phyloP scores from a whole-genome alignment of 1,140 invertebrate species.

The Diabrotica undecimpunctata region DNA sequence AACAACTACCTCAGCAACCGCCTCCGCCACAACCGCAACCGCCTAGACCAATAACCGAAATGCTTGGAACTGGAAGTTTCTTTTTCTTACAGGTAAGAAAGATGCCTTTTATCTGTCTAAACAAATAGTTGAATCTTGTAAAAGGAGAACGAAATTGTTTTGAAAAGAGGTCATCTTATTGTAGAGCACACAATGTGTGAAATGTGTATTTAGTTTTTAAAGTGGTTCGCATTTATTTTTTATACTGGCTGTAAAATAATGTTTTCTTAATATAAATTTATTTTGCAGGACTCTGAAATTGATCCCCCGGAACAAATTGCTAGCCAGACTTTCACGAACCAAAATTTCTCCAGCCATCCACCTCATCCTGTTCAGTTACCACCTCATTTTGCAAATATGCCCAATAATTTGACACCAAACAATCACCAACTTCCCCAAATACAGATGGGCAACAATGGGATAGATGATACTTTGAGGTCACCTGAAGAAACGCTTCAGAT shows the following conservation, averaged over 20 bases:
- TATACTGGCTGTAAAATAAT: not conserved
- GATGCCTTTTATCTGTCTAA: not conserved
- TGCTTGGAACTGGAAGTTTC: slow-evolving; percentile 68
- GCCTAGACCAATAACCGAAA: slow-evolving; percentile 63
- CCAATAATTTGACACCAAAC: slow-evolving; percentile 25
- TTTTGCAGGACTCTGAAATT: slow-evolving; percentile 72
- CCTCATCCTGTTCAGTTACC: slow-evolving; percentile 43
- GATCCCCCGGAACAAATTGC: slow-evolving; percentile 63
- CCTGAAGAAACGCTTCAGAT: slow-evolving; percentile 5
- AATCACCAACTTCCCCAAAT: slow-evolving; percentile 23
- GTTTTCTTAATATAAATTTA: slow-evolving; percentile 6
- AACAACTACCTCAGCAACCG: slow-evolving; percentile 28
- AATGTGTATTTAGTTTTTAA: too few species aligned
- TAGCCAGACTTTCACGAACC: slow-evolving; percentile 76
- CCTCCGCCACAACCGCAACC: slow-evolving; percentile 40
- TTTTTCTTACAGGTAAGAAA: slow-evolving; percentile 64
- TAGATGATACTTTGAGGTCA: slow-evolving; percentile 20
- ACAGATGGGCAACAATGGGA: slow-evolving; percentile 21
- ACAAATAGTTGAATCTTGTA: too few species aligned
- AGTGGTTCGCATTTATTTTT: not conserved
- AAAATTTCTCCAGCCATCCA: slow-evolving; percentile 54
- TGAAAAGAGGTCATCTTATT: too few species aligned
- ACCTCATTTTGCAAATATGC: slow-evolving; percentile 34
- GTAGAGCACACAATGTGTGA: too few species aligned
- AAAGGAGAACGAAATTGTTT: too few species aligned